Evolutionary conservation across 2,797 vertebrate genomes (phyloP), one percentile per base, ranked within the genome.

Genomic region (Siniperca undulata): DNA sequence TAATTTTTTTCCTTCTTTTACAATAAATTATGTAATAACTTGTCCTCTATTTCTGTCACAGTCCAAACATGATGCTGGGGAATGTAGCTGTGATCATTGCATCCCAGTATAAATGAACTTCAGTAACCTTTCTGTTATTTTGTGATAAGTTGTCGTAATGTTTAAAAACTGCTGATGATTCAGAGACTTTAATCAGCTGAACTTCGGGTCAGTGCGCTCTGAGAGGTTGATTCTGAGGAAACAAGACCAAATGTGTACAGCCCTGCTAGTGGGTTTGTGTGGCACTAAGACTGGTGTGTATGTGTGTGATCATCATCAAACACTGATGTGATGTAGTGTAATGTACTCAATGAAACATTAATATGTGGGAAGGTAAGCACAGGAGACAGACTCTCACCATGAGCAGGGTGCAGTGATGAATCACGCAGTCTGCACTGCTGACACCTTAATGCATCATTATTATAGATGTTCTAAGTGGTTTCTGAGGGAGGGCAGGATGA

Each of bases 371-470:
- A 88, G 70, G 88, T 86, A 85, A 83, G 89, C 81, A 68, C 78
- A 82, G 78, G 78, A 91, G 83, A 89, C 88, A 82, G 78, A 76
- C 70, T 85, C 87, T 90, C 83, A 62, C 81, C 72, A 77, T 83
- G 86, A 91, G 87, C 90, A 86, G 86, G 76, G 89, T 81, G 84
- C 88, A 86, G 91, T 95, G 96, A 97, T 97, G 94, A 96, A 96
- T 97, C 95, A 95, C 89, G 88, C 87, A 76, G 86, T 75, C 86
- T 38, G 66, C 75, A 69, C 78, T 27, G 22, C 83, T 92, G 96
- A 96, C 95, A 94, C 91, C 90, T 94, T 93, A 95, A 97, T 96
- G 95, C 91, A 95, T 95, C 96, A 95, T 89, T 94, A 94, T 95
- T 95, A 94, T 91, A 95, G 94, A 96, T 95, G 94, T 90, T 95